phyloP scores from a whole-genome alignment of 2,888 invertebrate species.

The Falcaria lacertinaria region DNA sequence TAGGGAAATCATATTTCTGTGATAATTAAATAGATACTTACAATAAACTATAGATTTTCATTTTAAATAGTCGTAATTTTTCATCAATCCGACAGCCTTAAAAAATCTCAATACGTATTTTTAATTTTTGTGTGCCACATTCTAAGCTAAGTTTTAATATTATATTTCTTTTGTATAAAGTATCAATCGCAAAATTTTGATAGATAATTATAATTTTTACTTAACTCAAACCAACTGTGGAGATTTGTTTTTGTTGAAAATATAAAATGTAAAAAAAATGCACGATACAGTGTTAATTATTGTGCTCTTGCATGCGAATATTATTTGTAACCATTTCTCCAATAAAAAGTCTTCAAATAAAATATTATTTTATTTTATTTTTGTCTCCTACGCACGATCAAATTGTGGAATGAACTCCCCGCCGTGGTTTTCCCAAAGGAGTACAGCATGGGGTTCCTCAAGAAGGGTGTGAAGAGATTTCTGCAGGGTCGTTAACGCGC shows the following conservation, averaged over 20 bases:
- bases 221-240: slow-evolving; percentile 19
- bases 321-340: slow-evolving; percentile 41
- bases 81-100: slow-evolving; percentile 5
- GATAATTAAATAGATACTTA: slow-evolving; percentile 44
- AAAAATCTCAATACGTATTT: slow-evolving; percentile 11
- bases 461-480: too few species aligned
- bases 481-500: too few species aligned
- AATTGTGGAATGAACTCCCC: too few species aligned
- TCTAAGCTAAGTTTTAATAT: not conserved
- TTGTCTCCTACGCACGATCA: too few species aligned
- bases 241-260: slow-evolving; percentile 32
- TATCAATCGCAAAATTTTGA: not conserved
- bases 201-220: not conserved
- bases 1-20: slow-evolving; percentile 49
- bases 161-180: slow-evolving; percentile 1
- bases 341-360: not conserved
- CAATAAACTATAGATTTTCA: slow-evolving; percentile 29
- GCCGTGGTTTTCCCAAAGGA: too few species aligned
- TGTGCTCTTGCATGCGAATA: slow-evolving; percentile 63
- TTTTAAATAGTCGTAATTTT: slow-evolving; percentile 25
- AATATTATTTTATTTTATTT: too few species aligned
- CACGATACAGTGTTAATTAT: slow-evolving; percentile 69
- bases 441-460: too few species aligned
- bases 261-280: slow-evolving; percentile 57
- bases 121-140: slow-evolving; percentile 11